Evolutionary conservation across 2,113 vertebrate genomes (phyloP), one percentile per base, ranked within the genome.

Genomic region (Xyliphius kryptos): DNA sequence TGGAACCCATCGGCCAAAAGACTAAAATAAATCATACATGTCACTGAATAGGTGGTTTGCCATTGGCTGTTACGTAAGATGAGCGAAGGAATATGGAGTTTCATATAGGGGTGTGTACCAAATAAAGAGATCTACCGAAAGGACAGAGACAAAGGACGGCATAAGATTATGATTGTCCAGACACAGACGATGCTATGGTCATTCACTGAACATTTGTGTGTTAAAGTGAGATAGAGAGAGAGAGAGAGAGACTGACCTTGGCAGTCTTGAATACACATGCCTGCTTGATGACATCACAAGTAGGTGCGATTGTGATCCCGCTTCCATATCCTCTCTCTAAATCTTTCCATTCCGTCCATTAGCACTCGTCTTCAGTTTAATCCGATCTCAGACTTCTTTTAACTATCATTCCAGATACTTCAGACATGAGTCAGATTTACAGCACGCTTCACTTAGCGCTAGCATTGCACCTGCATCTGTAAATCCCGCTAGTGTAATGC

Each of bases 211-310:
- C 14, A 22, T 40, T n/a, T 57, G 22, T 49, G n/a, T n/a, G n/a
- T n/a, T n/a, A n/a, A n/a, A n/a, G n/a, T n/a, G n/a, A n/a, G n/a
- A n/a, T n/a, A n/a, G 20, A 22, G 38, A 22, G 41, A 46, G 56
- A 46, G 58, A 14, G 56, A 47, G 13, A 22, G 56, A 44, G 40
- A 37, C 40, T 20, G 59, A 13, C 10, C 16, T 63, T 17, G 13
- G 21, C 48, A 59, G 71, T 72, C 66, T 12, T 9, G 56, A 70
- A 54, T 43, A 76, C 74, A 74, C 72, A 1, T 60, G 22, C 38
- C 49, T 1, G 16, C 16, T 40, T 51, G 36, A 77, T 79, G 77
- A 80, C 78, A 50, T 83, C 80, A 81, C 58, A 57, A 22, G 55
- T 51, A 46, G 36, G 22, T 65, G 46, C 54, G 54, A 14, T 22